These are phyloP conservation scores for Eumacrocentrus americanus DNA, from an alignment of 2,888 invertebrate genomes.

Conservation along the genomic window DNA sequence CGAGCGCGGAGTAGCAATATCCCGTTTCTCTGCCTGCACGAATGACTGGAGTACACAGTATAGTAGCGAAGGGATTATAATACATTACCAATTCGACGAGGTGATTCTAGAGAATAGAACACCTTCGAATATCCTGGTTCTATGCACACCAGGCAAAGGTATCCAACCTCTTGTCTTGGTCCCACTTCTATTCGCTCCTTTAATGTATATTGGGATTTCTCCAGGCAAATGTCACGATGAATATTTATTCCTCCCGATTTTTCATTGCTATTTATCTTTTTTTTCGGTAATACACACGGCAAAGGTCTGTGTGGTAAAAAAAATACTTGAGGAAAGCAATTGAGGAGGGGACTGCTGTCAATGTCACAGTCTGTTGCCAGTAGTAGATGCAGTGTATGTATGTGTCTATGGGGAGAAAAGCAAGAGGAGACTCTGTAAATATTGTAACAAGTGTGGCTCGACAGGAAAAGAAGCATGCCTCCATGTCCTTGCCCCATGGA, in stretches of 20 bases:
- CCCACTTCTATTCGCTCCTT: too few relatives aligned
- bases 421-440: slow-evolving; percentile 55
- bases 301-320: slow-evolving; percentile 8
- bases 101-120: slow-evolving; percentile 35
- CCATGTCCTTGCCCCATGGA: slow-evolving; percentile 25
- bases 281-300: background rate
- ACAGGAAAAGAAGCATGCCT: slow-evolving; percentile 19
- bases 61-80: slow-evolving; percentile 54
- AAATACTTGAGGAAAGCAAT: slow-evolving; percentile 19
- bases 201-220: too few relatives aligned
- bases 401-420: background rate
- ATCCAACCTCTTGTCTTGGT: too few relatives aligned
- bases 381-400: slow-evolving; percentile 5
- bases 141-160: too few relatives aligned
- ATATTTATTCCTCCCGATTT: too few relatives aligned
- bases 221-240: too few relatives aligned
- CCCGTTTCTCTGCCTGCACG: slow-evolving; percentile 44
- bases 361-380: slow-evolving; percentile 42
- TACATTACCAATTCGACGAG: slow-evolving; percentile 61
- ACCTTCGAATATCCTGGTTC: slow-evolving; percentile 25
- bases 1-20: slow-evolving; percentile 61
- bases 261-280: background rate
- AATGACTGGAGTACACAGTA: slow-evolving; percentile 25
- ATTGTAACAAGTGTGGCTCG: slow-evolving; percentile 60
- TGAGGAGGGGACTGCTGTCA: slow-evolving; percentile 48